Conservation (phyloP, 2,888 invertebrate genomes). For the Agrochola litura region DNA sequence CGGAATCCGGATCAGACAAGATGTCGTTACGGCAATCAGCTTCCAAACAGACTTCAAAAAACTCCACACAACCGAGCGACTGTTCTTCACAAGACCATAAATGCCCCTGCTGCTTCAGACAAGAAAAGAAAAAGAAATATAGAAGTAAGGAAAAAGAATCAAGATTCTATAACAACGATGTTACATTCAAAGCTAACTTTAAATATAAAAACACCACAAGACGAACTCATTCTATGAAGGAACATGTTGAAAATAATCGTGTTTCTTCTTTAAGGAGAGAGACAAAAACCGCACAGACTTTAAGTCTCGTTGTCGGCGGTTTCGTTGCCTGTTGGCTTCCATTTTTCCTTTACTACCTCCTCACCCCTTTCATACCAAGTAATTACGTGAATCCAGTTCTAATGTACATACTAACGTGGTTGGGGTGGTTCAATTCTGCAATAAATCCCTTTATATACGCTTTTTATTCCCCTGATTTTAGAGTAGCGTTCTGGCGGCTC, state of each 20-base stretch:
- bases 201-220: slow-evolving; percentile 85
- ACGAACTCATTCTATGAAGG: slow-evolving; percentile 89
- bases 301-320: slow-evolving; percentile 96
- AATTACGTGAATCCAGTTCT: slow-evolving; percentile 91
- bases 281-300: slow-evolving; percentile 96
- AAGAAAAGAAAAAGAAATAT: slow-evolving; percentile 78
- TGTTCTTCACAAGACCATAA: slow-evolving; percentile 83
- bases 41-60: slow-evolving; percentile 82
- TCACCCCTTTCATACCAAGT: slow-evolving; percentile 94
- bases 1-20: slow-evolving; percentile 87
- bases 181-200: slow-evolving; percentile 85
- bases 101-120: slow-evolving; percentile 85
- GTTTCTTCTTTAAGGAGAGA: slow-evolving; percentile 94
- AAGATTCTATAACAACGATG: slow-evolving; percentile 83
- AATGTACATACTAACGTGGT: slow-evolving; percentile 95
- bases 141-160: slow-evolving; percentile 83
- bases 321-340: slow-evolving; percentile 97
- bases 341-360: slow-evolving; percentile 95
- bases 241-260: slow-evolving; percentile 90
- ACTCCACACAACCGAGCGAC: slow-evolving; percentile 81
- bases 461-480: slow-evolving; percentile 96
- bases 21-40: slow-evolving; percentile 83
- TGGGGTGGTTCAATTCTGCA: slow-evolving; percentile 97
- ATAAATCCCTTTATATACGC: slow-evolving; percentile 98
- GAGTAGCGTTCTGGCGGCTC: slow-evolving; percentile 96